Evolutionary conservation across 2,797 vertebrate genomes (phyloP).

Genomic region (Clarias platycephalus): DNA sequence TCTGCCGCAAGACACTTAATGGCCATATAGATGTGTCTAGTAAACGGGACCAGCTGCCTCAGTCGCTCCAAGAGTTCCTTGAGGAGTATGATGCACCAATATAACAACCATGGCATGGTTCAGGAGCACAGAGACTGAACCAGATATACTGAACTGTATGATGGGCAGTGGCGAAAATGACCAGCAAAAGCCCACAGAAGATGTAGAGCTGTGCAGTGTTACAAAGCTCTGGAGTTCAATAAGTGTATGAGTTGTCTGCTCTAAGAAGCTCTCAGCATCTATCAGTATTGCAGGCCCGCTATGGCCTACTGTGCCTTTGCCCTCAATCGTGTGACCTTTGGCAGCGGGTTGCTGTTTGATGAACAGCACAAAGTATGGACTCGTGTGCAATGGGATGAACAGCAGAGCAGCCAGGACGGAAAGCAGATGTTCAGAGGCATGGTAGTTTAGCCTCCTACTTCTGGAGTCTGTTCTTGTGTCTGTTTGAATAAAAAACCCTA

Average conservation of each 20-base stretch:
- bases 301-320: conserved; percentile 54
- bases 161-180: conserved; percentile 33
- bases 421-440: conserved; percentile 15
- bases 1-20: conserved; percentile 94
- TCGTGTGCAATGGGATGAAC: conserved; percentile 36
- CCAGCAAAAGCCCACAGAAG: conserved; percentile 45
- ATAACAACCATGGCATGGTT: conserved; percentile 64
- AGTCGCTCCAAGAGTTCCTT: conserved; percentile 90
- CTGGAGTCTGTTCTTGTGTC: conserved; percentile 19
- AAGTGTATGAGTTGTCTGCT: conserved; percentile 32
- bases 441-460: background rate
- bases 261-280: conserved; percentile 37
- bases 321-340: conserved; percentile 49
- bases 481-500: conserved; percentile 12
- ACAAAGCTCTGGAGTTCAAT: conserved; percentile 27
- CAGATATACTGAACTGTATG: conserved; percentile 39
- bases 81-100: conserved; percentile 94
- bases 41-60: conserved; percentile 82
- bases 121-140: conserved; percentile 31
- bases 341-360: conserved; percentile 45
- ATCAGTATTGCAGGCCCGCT: conserved; percentile 54
- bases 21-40: conserved; percentile 81
- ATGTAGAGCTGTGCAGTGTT: conserved; percentile 27
- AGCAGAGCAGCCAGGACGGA: conserved; percentile 41
- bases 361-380: conserved; percentile 48